Conservation (phyloP, 1,140 invertebrate genomes). For the Plectrocnemia conspersa region DNA sequence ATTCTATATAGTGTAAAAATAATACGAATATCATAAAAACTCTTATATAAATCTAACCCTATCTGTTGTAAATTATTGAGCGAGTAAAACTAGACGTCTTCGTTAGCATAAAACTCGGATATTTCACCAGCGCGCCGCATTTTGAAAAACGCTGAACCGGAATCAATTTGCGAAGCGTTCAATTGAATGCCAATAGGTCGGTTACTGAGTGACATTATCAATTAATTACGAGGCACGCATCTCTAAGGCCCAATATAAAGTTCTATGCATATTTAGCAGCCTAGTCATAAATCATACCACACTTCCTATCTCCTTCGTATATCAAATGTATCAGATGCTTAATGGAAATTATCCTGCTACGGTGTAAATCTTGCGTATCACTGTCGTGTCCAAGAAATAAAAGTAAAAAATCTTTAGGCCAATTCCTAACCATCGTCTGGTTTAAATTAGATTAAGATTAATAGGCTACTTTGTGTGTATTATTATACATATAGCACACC, state of each 20-base stretch:
- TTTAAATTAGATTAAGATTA: constrained; percentile 21
- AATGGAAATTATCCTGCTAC: constrained; percentile 20
- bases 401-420: constrained; percentile 2
- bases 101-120: no score
- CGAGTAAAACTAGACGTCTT: no score
- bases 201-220: constrained; percentile 25
- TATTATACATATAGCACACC: no score
- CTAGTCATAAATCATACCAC: constrained; percentile 17
- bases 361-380: constrained; percentile 21
- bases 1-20: no score
- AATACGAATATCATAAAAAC: no score
- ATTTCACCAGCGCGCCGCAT: no score
- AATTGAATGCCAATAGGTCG: constrained; percentile 26
- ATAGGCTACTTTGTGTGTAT: no score
- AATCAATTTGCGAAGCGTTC: constrained; percentile 24
- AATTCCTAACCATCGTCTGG: neutral
- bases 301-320: constrained; percentile 18
- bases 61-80: no score
- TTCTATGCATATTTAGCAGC: constrained; percentile 25
- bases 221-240: constrained; percentile 24
- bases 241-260: constrained; percentile 20
- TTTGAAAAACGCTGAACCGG: neutral
- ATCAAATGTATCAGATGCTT: constrained; percentile 19
- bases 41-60: no score
- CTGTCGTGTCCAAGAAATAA: constrained; percentile 5